Conservation (phyloP, 2,888 invertebrate species). For the Xestoiulus laeticollis region DNA sequence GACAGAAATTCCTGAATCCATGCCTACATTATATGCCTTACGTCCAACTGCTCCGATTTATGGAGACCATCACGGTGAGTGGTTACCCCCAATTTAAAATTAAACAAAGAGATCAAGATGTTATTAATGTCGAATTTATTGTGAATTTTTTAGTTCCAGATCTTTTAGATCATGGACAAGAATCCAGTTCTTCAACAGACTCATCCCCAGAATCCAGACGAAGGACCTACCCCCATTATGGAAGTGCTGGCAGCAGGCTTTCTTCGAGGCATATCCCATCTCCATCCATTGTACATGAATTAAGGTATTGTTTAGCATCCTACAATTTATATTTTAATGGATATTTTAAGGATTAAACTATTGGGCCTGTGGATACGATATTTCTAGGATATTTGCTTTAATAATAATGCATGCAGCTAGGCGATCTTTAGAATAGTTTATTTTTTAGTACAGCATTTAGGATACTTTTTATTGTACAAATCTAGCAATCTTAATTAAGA, state of each 20-base stretch:
- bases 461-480: no score
- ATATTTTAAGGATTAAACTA: not conserved
- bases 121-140: not conserved
- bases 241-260: slow-evolving; percentile 32
- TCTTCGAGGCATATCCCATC: slow-evolving; percentile 24
- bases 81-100: no score
- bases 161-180: slow-evolving; percentile 59
- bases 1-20: slow-evolving; percentile 42
- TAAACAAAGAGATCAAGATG: not conserved
- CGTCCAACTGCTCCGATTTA: slow-evolving; percentile 52
- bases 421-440: no score
- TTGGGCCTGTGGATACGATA: no score
- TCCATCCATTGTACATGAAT: slow-evolving; percentile 38
- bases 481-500: no score
- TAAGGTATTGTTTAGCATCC: not conserved
- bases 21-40: slow-evolving; percentile 49
- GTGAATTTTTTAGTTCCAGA: slow-evolving; percentile 54
- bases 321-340: not conserved
- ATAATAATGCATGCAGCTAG: no score
- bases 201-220: slow-evolving; percentile 55
- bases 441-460: no score
- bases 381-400: no score
- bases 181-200: slow-evolving; percentile 56
- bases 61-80: slow-evolving; percentile 52
- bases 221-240: slow-evolving; percentile 51